Base-by-base conservation (phyloP, 2,888 invertebrate species). In the Chrysopilus asiliformis region DNA sequence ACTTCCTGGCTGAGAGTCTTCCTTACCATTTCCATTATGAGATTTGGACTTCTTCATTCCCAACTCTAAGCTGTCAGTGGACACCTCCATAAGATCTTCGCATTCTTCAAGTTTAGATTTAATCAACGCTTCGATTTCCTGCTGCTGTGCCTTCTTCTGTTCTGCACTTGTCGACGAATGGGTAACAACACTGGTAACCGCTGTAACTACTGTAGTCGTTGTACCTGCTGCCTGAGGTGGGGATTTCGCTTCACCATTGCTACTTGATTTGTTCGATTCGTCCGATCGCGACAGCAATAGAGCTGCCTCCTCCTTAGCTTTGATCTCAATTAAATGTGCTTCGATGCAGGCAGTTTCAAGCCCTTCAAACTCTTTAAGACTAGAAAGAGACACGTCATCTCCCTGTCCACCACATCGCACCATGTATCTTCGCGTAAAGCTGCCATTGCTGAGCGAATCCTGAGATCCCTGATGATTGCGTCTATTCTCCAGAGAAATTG, bases 311-410 rank as follows among this genome's bases (percentile, higher is more conserved):
- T 86, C 85, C 50, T 82, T 78, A 0, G 83, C 87, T 42, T 79
- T 74, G 30, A 80, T 70, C 65, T 91, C 90, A 34, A 84, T 81
- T 48, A 76, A 72, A 44, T 85, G 77, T 0, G 82, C 86, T 57
- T 85, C 86, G 30, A 82, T 71, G 50, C 89, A 84, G 15, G 90
- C 90, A 42, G 76, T 79, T 64, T 94, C 93, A 2, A 93, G 60
- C 0, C 85, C 83, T 67, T 94, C 93, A 57, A 93, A 93, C 57
- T 94, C 93, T 57, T 86, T 85, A 15, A 93, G 65, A 27, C 91
- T 91, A 6, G 82, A 83, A 18, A 84, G 65, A 3, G 89, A 89
- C 29, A 87, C 69, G 53, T 90, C 89, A 57, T 90, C 91, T 2
- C 82, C 81, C 58, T 79, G 79, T 3, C 74, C 74, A 52, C 77